Percentiles rank a stretch among this genome's conserved stretches.
Evolutionary conservation across 2,113 vertebrate species (phyloP).

Genomic region (Sphyrna mokarran): DNA sequence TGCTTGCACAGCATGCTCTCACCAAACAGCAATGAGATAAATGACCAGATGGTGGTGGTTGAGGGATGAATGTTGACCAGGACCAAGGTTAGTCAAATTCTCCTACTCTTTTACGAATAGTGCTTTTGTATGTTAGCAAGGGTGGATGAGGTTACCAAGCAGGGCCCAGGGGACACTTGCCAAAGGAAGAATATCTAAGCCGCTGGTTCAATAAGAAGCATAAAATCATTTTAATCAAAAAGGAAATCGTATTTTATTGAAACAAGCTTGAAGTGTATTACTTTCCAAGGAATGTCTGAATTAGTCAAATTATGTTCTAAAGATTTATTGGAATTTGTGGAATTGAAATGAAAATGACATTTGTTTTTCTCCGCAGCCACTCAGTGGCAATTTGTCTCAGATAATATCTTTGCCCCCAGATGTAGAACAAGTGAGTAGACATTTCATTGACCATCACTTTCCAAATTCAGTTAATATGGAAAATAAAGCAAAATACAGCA

Average conservation of each 20-base stretch:
- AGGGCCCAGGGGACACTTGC: not conserved
- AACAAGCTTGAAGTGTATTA: not conserved
- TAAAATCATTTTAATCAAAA: not conserved
- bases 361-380: not conserved
- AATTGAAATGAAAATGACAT: not conserved
- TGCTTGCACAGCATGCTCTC: not conserved
- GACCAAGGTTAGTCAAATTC: not conserved
- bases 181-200: not conserved
- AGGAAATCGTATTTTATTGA: not conserved
- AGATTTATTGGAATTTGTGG: not conserved
- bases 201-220: not conserved
- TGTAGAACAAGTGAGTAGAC: not conserved
- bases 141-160: not conserved
- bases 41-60: not conserved
- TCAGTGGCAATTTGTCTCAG: not conserved
- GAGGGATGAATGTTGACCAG: not conserved
- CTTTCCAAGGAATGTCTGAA: not conserved
- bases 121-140: not conserved
- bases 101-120: not conserved
- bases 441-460: not conserved
- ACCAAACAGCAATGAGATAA: not conserved
- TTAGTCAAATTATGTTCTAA: not conserved
- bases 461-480: not conserved
- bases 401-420: not conserved
- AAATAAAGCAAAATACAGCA: too few species aligned